These are phyloP conservation scores for Pelecanoides urinatrix DNA, from an alignment of 2,113 vertebrate species.

Conservation along the genomic window DNA sequence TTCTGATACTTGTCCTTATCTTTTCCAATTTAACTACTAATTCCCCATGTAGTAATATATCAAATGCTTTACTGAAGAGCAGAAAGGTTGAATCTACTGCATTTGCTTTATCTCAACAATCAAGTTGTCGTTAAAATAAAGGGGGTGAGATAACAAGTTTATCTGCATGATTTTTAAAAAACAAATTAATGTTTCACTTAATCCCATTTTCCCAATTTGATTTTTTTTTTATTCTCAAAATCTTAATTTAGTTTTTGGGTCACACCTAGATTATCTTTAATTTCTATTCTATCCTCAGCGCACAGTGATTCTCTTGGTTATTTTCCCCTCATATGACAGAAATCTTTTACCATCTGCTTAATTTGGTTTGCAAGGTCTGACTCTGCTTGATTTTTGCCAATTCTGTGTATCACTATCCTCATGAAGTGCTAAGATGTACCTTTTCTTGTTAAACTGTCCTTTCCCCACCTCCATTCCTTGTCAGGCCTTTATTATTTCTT, in stretches of 20 bases:
- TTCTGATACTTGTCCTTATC: constrained; percentile 18
- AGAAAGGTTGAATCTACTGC: background rate
- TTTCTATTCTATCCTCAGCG: background rate
- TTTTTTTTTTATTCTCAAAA: background rate
- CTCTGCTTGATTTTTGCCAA: background rate
- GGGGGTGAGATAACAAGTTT: background rate
- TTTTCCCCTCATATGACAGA: background rate
- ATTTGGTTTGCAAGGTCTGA: background rate
- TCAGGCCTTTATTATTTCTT: background rate
- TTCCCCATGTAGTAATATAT: constrained; percentile 18
- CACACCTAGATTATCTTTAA: background rate
- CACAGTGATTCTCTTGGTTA: background rate
- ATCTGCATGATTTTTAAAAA: background rate
- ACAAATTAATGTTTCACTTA: background rate
- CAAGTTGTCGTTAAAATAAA: background rate
- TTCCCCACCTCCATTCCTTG: background rate
- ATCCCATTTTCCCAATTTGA: background rate
- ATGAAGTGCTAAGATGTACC: background rate
- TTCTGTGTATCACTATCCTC: background rate
- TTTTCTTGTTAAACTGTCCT: background rate
- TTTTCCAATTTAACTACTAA: constrained; percentile 59
- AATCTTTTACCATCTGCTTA: background rate
- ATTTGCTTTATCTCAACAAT: background rate
- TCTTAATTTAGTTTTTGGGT: background rate
- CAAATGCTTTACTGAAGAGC: background rate